Conservation (phyloP, 2,113 vertebrate species). For the Nerophis ophidion region DNA sequence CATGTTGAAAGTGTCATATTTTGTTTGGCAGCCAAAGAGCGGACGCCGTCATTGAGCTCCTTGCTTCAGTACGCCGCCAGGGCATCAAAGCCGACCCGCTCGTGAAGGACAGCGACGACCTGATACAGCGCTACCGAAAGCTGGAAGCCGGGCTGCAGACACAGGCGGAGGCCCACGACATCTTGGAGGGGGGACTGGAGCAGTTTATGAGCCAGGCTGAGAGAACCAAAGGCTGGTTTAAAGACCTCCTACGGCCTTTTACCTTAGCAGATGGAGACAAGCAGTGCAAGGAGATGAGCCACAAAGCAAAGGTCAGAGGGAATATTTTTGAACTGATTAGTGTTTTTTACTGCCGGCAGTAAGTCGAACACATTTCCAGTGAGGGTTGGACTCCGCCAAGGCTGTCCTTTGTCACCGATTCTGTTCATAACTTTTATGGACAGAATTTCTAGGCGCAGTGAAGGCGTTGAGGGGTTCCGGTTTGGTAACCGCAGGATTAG, state of each 20-base stretch:
- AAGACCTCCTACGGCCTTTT: conserved; percentile 26
- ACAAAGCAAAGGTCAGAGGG: conserved; percentile 52
- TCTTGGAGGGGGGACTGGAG: conserved; percentile 31
- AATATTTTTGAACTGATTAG: not conserved
- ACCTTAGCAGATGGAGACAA: not conserved
- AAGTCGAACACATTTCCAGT: too few relatives aligned
- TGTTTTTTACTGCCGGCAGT: too few relatives aligned
- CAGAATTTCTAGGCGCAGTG: too few relatives aligned
- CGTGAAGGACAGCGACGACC: conserved; percentile 60
- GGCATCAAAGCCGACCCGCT: conserved; percentile 63
- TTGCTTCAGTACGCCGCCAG: conserved; percentile 55
- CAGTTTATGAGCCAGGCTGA: conserved; percentile 27
- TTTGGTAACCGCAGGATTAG: too few relatives aligned
- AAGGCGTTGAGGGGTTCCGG: too few relatives aligned
- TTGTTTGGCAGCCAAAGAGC: conserved; percentile 33
- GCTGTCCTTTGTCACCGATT: too few relatives aligned
- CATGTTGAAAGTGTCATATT: not conserved
- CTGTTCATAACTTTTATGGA: too few relatives aligned
- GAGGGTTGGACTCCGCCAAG: too few relatives aligned
- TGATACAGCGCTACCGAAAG: conserved; percentile 62
- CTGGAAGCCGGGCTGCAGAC: conserved; percentile 52
- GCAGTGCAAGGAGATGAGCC: conserved; percentile 32
- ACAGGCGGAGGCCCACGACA: conserved; percentile 35
- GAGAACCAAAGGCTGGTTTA: conserved; percentile 50
- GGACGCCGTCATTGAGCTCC: conserved; percentile 44